Conservation (phyloP, 2,888 invertebrate genomes). For the Octodonta nipae region DNA sequence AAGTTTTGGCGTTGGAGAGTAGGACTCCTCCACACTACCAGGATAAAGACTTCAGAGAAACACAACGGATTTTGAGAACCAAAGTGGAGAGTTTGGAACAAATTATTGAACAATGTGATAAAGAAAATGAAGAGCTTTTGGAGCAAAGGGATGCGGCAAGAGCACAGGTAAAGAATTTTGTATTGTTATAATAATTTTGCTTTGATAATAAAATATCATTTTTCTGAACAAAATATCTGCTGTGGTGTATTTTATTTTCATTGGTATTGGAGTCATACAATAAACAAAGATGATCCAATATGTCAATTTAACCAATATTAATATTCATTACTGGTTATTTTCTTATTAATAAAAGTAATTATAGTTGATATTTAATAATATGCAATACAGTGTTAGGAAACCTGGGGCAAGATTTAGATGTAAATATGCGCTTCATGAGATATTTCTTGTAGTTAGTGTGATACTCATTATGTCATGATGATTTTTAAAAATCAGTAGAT, state of each 20-base stretch:
- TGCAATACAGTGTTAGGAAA: too few relatives aligned
- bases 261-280: too few relatives aligned
- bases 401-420: too few relatives aligned
- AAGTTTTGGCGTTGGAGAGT: slow-evolving; percentile 25
- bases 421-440: too few relatives aligned
- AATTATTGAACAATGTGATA: slow-evolving; percentile 38
- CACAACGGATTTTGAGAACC: slow-evolving; percentile 29
- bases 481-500: too few relatives aligned
- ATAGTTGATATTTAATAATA: slow-evolving; percentile 12
- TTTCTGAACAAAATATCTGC: neutral
- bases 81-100: slow-evolving; percentile 44
- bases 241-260: neutral
- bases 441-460: too few relatives aligned
- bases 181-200: neutral
- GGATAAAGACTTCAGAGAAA: slow-evolving; percentile 20
- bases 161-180: slow-evolving; percentile 26
- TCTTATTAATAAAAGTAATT: slow-evolving; percentile 1
- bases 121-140: slow-evolving; percentile 40
- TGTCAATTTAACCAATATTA: too few relatives aligned
- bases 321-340: too few relatives aligned
- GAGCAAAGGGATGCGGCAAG: slow-evolving; percentile 40
- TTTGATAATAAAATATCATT: neutral
- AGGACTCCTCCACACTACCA: slow-evolving; percentile 27
- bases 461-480: too few relatives aligned
- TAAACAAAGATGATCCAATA: too few relatives aligned